phyloP scores from a whole-genome alignment of 2,888 invertebrate species.

The Loripinus fragilis region DNA sequence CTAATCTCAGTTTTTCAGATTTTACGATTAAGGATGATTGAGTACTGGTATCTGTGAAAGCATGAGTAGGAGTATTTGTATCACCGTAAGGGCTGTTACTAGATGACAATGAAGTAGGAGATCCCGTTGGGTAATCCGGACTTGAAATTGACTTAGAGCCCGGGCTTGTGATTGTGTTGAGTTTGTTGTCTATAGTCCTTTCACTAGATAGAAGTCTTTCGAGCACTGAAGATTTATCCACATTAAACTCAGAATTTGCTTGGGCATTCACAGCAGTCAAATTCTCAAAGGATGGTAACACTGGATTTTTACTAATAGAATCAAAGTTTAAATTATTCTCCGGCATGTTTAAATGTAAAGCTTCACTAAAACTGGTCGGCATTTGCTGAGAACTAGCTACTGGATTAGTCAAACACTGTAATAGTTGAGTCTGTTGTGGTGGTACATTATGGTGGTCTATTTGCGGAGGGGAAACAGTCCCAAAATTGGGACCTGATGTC shows the following conservation, averaged over 20 bases:
- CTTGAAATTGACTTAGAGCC: conserved; percentile 48
- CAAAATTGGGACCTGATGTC: neutral
- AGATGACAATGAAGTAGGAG: conserved; percentile 47
- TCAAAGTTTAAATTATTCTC: conserved; percentile 11
- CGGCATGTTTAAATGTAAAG: conserved; percentile 26
- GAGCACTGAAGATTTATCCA: conserved; percentile 48
- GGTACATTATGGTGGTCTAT: neutral
- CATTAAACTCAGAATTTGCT: conserved; percentile 34
- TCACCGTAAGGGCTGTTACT: conserved; percentile 50
- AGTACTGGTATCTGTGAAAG: conserved; percentile 62
- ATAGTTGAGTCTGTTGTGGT: conserved; percentile 20
- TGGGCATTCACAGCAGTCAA: conserved; percentile 19
- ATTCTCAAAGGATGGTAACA: conserved; percentile 39
- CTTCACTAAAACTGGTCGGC: conserved; percentile 23
- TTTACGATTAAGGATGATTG: conserved; percentile 70
- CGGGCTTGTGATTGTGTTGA: conserved; percentile 41
- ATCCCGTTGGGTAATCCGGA: conserved; percentile 52
- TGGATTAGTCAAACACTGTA: conserved; percentile 23
- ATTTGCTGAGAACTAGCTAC: neutral
- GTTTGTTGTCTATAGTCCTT: conserved; percentile 34
- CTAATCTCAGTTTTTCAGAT: conserved; percentile 69
- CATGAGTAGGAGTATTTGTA: conserved; percentile 12
- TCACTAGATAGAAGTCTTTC: conserved; percentile 54
- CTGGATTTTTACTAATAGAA: conserved; percentile 10
- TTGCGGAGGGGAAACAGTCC: conserved; percentile 1